Percentiles rank a stretch among this genome's conserved stretches.
phyloP scores from a whole-genome alignment of 64 coral and sea anemone genomes.

The Pocillopora verrucosa region DNA sequence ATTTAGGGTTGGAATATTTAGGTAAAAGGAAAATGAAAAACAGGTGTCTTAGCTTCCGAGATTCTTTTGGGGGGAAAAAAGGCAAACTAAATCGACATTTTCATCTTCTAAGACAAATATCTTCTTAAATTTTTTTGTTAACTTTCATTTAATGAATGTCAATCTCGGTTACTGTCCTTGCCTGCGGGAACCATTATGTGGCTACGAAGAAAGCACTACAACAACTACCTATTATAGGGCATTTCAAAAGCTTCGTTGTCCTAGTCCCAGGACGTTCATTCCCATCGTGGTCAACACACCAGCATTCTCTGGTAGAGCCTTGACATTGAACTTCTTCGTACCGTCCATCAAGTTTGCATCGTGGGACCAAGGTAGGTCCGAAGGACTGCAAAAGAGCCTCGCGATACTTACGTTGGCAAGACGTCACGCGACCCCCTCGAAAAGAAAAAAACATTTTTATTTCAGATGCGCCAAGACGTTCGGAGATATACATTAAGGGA shows the following conservation, averaged over 20 bases:
- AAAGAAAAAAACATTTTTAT: neutral
- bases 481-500: neutral
- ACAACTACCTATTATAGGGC: conserved; percentile 21
- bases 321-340: conserved; percentile 88
- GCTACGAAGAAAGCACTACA: neutral
- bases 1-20: too few relatives aligned
- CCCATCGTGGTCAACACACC: conserved; percentile 73
- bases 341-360: conserved; percentile 74
- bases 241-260: conserved; percentile 49
- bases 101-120: too few relatives aligned
- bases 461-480: too few relatives aligned
- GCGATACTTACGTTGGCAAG: conserved; percentile 45
- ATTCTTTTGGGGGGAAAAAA: too few relatives aligned
- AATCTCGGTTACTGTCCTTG: too few relatives aligned
- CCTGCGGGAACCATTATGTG: too few relatives aligned
- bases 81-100: too few relatives aligned
- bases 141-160: too few relatives aligned
- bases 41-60: too few relatives aligned
- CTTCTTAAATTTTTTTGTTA: too few relatives aligned
- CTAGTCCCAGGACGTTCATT: conserved; percentile 60
- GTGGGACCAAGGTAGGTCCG: conserved; percentile 30
- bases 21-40: too few relatives aligned
- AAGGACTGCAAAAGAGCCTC: conserved; percentile 10
- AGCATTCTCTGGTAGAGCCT: conserved; percentile 49
- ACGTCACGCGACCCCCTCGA: conserved; percentile 41